phyloP scores from a whole-genome alignment of 1,140 invertebrate species.

The Drosophila nasuta region DNA sequence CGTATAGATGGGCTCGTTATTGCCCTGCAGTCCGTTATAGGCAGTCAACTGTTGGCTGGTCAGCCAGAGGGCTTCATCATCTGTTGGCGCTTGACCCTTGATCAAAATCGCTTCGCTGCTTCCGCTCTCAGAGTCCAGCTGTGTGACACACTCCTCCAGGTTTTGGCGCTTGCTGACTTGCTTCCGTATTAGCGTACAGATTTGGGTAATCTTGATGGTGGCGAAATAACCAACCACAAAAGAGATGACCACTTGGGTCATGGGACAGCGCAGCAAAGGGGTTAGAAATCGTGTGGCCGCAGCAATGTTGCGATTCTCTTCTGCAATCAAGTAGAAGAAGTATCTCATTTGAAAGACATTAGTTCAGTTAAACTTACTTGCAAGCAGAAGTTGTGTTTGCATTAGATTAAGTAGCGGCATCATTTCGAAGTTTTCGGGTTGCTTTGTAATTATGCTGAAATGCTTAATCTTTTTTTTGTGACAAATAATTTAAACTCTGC shows the following conservation, averaged over 20 bases:
- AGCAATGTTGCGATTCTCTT: conserved; percentile 29
- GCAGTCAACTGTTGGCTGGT: conserved; percentile 32
- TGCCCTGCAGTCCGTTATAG: conserved; percentile 37
- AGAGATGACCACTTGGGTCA: conserved; percentile 48
- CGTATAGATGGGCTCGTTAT: conserved; percentile 54
- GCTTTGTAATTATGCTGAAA: background rate
- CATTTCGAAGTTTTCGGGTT: background rate
- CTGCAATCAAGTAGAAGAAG: background rate
- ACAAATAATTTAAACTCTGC: conserved; percentile 28
- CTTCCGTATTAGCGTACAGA: background rate
- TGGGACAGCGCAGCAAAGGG: conserved; percentile 41
- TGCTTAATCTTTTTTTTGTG: background rate
- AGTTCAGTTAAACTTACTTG: conserved; percentile 31
- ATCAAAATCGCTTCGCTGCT: background rate
- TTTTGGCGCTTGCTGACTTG: background rate
- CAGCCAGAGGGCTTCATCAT: conserved; percentile 18
- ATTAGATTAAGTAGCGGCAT: conserved; percentile 6
- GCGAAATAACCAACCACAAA: conserved; percentile 58
- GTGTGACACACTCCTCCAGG: background rate
- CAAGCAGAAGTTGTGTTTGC: conserved; percentile 2
- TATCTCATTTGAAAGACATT: background rate
- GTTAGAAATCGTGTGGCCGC: conserved; percentile 14
- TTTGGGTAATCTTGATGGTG: conserved; percentile 41
- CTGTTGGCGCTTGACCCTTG: background rate
- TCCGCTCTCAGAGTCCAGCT: background rate